Evolutionary conservation across 2,888 invertebrate genomes (phyloP).

Genomic region (Drosophila bunnanda): DNA sequence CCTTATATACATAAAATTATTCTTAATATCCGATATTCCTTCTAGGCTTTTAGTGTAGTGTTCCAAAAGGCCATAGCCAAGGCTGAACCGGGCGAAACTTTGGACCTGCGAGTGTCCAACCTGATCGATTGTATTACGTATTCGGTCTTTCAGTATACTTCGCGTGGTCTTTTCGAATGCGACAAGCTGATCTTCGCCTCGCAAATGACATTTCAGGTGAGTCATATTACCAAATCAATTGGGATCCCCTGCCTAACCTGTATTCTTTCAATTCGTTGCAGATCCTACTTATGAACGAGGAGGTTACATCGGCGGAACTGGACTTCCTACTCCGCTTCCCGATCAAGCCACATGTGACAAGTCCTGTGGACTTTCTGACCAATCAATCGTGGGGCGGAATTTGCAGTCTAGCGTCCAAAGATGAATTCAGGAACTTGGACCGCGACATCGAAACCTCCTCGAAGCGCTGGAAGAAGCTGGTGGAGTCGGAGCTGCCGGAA

Average conservation of each 20-base stretch:
- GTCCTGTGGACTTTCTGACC: conserved; percentile 97
- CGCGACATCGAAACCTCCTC: conserved; percentile 97
- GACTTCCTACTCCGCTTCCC: conserved; percentile 97
- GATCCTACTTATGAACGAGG: conserved; percentile 94
- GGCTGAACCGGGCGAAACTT: conserved; percentile 92
- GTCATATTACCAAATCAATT: accelerated
- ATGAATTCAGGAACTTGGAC: conserved; percentile 96
- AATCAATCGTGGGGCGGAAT: conserved; percentile 98
- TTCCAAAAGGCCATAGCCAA: conserved; percentile 97
- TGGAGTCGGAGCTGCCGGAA: conserved; percentile 97
- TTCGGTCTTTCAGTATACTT: conserved; percentile 97
- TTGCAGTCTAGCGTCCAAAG: conserved; percentile 94
- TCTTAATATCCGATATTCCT: background rate
- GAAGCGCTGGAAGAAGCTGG: conserved; percentile 98
- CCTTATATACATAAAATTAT: no score
- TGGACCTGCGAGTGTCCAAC: conserved; percentile 92
- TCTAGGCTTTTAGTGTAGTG: conserved; percentile 97
- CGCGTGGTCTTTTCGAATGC: conserved; percentile 96
- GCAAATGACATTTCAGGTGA: conserved; percentile 97
- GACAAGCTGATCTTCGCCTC: conserved; percentile 98
- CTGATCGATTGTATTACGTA: conserved; percentile 97
- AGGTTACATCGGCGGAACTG: conserved; percentile 93
- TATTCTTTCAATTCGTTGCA: conserved; percentile 80
- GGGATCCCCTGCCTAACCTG: no score
- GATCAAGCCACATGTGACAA: conserved; percentile 95